These are phyloP conservation scores for Thecocarcelia acutangulata DNA, from an alignment of 2,888 invertebrate genomes.

Conservation along the genomic window DNA sequence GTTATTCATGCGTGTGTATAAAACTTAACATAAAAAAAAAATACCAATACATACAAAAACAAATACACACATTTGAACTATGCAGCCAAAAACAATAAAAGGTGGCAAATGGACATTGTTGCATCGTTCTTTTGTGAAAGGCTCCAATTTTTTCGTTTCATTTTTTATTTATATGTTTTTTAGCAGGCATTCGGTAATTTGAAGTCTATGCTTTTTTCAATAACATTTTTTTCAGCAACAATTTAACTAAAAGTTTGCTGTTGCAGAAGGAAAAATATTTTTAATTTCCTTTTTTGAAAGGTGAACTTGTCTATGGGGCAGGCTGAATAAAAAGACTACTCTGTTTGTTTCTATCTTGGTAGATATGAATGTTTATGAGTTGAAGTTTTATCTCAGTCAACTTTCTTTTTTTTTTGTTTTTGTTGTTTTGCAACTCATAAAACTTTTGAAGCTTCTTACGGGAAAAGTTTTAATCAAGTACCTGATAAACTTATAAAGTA, in stretches of 20 bases:
- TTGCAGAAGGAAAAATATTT: conserved; percentile 39
- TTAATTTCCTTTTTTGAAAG: conserved; percentile 51
- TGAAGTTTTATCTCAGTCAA: conserved; percentile 31
- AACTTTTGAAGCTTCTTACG: conserved; percentile 49
- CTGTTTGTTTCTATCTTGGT: background rate
- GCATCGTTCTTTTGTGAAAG: conserved; percentile 37
- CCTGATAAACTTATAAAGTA: conserved; percentile 63
- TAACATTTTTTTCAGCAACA: conserved; percentile 31
- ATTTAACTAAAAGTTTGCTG: conserved; percentile 53
- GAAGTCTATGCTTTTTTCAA: conserved; percentile 47
- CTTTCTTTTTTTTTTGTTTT: conserved; percentile 10
- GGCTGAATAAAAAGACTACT: background rate
- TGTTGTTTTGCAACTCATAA: conserved; percentile 19
- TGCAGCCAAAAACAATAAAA: conserved; percentile 43
- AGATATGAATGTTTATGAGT: conserved; percentile 2
- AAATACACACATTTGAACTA: background rate
- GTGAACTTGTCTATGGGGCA: background rate
- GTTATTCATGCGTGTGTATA: conserved; percentile 12
- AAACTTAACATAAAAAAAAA: conserved; percentile 10
- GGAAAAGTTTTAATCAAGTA: conserved; percentile 66
- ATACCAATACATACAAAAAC: conserved; percentile 5
- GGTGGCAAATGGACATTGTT: conserved; percentile 62
- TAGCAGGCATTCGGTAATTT: conserved; percentile 46
- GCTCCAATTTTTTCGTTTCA: background rate
- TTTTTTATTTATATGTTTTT: too few relatives aligned